These are phyloP conservation scores for Brevimyrus niger DNA, from an alignment of 2,113 vertebrate genomes.

Conservation along the genomic window DNA sequence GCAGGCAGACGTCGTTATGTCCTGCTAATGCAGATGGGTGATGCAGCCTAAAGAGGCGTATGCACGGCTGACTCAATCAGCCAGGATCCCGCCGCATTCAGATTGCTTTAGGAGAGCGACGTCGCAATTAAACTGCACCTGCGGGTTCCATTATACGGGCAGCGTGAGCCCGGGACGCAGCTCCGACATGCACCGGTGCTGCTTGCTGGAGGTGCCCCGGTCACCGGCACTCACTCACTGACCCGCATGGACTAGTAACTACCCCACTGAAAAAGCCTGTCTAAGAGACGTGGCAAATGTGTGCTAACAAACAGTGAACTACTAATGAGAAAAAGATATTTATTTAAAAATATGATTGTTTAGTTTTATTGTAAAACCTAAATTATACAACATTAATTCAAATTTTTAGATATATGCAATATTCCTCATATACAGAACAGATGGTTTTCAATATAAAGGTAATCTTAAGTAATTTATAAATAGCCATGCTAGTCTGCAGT, in stretches of 20 bases:
- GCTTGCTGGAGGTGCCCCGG: neutral
- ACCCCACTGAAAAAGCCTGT: neutral
- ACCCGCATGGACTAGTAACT: neutral
- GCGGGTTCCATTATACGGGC: constrained; percentile 2
- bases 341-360: neutral
- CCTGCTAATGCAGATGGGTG: neutral
- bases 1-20: neutral
- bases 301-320: neutral
- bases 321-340: neutral
- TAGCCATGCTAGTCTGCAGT: neutral
- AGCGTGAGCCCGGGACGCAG: neutral
- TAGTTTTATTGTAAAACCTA: neutral
- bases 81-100: neutral
- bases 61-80: neutral
- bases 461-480: neutral
- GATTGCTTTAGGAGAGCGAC: neutral
- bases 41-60: neutral
- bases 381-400: neutral
- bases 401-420: neutral
- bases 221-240: neutral
- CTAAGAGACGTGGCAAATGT: neutral
- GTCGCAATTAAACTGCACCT: constrained; percentile 4
- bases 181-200: neutral
- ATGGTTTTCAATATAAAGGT: neutral
- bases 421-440: neutral